These are phyloP conservation scores for Amblyopsis hoosieri DNA, from an alignment of 2,797 vertebrate species.

Conservation along the genomic window DNA sequence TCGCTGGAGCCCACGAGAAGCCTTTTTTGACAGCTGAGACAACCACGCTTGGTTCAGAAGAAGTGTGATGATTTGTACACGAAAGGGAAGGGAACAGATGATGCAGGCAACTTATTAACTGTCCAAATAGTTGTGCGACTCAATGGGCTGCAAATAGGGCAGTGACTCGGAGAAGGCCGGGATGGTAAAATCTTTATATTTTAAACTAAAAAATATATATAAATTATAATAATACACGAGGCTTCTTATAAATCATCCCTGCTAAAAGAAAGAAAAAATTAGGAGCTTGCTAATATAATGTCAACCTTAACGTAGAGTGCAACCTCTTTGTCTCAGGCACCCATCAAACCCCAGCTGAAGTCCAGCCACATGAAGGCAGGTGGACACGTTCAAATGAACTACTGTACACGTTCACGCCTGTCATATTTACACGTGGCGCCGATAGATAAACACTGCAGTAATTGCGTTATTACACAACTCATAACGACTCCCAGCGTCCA, in stretches of 20 bases:
- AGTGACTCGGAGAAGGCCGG: background rate
- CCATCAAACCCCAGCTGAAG: slow-evolving; percentile 47
- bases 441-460: slow-evolving; percentile 65
- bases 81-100: slow-evolving; percentile 18
- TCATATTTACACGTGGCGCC: slow-evolving; percentile 53
- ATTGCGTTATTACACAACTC: slow-evolving; percentile 62
- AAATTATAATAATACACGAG: too few species aligned
- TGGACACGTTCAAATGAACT: slow-evolving; percentile 36
- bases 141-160: background rate
- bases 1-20: slow-evolving; percentile 40
- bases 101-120: slow-evolving; percentile 17
- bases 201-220: slow-evolving; percentile 7
- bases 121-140: slow-evolving; percentile 18
- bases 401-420: slow-evolving; percentile 33
- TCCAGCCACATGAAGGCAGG: slow-evolving; percentile 37
- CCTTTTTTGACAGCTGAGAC: slow-evolving; percentile 51
- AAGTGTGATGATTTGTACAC: slow-evolving; percentile 10
- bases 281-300: too few species aligned
- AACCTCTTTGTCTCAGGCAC: slow-evolving; percentile 31
- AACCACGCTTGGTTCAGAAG: slow-evolving; percentile 10
- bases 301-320: slow-evolving; percentile 31
- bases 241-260: too few species aligned
- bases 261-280: too few species aligned
- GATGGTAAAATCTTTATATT: slow-evolving; percentile 7
- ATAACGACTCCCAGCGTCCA: slow-evolving; percentile 59